phyloP scores from a whole-genome alignment of 2,888 invertebrate species.

The Stenodema calcarata region DNA sequence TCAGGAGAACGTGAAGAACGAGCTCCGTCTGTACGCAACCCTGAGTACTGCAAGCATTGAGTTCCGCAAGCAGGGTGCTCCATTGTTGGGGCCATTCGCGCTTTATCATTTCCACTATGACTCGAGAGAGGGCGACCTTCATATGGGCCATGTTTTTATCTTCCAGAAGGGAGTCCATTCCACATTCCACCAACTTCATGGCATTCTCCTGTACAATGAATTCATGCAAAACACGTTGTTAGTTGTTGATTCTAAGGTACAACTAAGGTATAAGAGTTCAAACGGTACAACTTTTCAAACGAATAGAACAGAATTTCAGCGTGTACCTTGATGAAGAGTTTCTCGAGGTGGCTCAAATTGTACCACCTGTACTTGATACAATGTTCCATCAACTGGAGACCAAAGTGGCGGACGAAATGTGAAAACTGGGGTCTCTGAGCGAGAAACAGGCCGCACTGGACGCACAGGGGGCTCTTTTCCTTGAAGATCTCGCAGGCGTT shows the following conservation, averaged over 20 bases:
- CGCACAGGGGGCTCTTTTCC: constrained; percentile 77
- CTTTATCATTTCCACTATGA: constrained; percentile 96
- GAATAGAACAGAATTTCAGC: not conserved
- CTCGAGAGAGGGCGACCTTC: constrained; percentile 84
- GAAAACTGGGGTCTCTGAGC: constrained; percentile 78
- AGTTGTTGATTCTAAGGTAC: not conserved
- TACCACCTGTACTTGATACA: constrained; percentile 94
- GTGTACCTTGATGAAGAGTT: constrained; percentile 86
- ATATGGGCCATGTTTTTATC: constrained; percentile 69
- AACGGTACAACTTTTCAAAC: not conserved
- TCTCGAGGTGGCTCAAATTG: constrained; percentile 83
- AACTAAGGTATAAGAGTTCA: not conserved
- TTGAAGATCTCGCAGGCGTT: constrained; percentile 77
- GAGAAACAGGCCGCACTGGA: constrained; percentile 82
- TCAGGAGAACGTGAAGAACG: constrained; percentile 84
- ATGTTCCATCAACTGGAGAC: constrained; percentile 90
- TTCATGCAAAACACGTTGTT: not conserved
- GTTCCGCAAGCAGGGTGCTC: constrained; percentile 83
- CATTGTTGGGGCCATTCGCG: constrained; percentile 98
- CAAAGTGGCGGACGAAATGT: constrained; percentile 85
- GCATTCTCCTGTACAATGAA: constrained; percentile 72
- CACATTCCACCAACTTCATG: constrained; percentile 80
- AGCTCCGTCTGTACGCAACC: constrained; percentile 90
- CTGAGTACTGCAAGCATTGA: constrained; percentile 68
- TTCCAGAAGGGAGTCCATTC: constrained; percentile 60